phyloP scores from a whole-genome alignment of 1,140 invertebrate genomes.

The Orchestia grillus region DNA sequence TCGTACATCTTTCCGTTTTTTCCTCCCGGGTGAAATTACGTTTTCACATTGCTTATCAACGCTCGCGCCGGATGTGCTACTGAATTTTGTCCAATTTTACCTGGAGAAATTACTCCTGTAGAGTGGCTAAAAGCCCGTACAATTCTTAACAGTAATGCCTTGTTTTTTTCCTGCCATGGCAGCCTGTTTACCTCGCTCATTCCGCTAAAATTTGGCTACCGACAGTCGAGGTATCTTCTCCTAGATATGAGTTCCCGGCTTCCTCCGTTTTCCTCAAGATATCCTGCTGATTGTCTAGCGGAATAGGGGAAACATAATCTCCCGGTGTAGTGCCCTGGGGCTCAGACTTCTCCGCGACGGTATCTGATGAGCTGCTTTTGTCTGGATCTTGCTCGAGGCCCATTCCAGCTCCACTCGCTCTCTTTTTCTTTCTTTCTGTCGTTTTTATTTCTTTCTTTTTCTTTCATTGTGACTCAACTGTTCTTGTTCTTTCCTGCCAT shows the following conservation, averaged over 20 bases:
- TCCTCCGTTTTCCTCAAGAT: constrained; percentile 34
- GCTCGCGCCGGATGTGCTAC: background rate
- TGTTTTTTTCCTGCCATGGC: background rate
- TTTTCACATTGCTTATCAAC: background rate
- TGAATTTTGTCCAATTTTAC: background rate
- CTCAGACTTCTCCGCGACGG: background rate
- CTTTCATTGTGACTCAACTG: background rate
- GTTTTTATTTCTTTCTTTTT: background rate
- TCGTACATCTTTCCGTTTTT: background rate
- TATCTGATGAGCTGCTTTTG: constrained; percentile 50
- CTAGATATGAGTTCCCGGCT: background rate
- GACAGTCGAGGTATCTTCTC: background rate
- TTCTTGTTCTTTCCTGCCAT: background rate
- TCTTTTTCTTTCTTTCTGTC: no score
- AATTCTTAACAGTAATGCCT: background rate
- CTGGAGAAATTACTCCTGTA: background rate
- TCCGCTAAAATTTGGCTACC: constrained; percentile 21
- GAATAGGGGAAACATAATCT: constrained; percentile 55
- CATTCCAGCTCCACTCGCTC: constrained; percentile 22
- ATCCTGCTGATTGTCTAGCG: constrained; percentile 38
- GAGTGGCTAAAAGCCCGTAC: background rate
- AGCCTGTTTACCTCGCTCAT: constrained; percentile 13
- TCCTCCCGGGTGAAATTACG: background rate
- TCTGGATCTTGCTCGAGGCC: background rate
- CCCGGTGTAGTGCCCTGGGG: constrained; percentile 5